phyloP scores from a whole-genome alignment of 1,140 invertebrate genomes.

The Penaeus chinensis region DNA sequence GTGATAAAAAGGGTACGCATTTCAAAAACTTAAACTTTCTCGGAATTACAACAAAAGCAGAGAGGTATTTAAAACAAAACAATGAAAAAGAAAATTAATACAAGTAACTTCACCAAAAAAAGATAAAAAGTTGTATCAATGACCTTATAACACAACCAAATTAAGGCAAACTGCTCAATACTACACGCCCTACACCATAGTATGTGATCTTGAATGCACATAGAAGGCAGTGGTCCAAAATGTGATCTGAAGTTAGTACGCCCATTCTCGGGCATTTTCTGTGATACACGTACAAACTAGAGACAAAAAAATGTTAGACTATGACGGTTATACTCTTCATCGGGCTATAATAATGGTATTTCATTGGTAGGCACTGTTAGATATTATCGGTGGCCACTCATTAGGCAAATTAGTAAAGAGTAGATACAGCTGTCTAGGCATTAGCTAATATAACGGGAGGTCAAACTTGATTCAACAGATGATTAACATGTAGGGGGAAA shows the following conservation, averaged over 20 bases:
- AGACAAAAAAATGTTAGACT: slow-evolving; percentile 25
- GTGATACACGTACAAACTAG: slow-evolving; percentile 51
- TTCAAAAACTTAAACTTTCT: too few species aligned
- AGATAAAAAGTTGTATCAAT: neutral
- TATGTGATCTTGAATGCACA: neutral
- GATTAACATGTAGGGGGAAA: too few species aligned
- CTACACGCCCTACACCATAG: neutral
- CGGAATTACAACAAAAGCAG: too few species aligned
- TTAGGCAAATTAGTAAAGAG: too few species aligned
- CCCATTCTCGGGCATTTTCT: slow-evolving; percentile 45
- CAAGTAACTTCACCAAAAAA: too few species aligned
- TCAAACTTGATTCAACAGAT: too few species aligned
- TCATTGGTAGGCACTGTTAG: slow-evolving; percentile 34
- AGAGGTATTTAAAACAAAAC: too few species aligned
- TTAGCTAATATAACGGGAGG: too few species aligned
- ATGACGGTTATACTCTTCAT: slow-evolving; percentile 37
- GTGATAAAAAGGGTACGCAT: too few species aligned
- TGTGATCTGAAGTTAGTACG: slow-evolving; percentile 42
- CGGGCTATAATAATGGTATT: slow-evolving; percentile 47
- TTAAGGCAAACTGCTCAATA: too few species aligned
- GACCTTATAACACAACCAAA: neutral
- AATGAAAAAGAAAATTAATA: too few species aligned
- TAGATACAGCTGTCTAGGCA: too few species aligned
- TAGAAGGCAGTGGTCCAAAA: slow-evolving; percentile 31
- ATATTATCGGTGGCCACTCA: neutral